Evolutionary conservation across 1,140 invertebrate species (phyloP).

Genomic region (Palaemon carinicauda): DNA sequence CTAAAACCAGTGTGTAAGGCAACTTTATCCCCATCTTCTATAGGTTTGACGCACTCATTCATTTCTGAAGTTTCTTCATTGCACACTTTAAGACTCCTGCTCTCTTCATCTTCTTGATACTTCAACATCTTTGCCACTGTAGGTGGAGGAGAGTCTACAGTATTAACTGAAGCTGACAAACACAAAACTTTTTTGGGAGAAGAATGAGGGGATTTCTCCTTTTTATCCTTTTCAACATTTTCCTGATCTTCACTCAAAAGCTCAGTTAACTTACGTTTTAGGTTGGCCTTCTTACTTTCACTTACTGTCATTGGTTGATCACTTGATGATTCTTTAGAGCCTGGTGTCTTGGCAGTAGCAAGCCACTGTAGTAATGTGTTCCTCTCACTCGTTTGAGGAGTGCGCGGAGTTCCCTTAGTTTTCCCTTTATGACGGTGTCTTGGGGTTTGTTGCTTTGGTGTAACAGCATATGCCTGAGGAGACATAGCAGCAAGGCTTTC

Average conservation of each 20-base stretch:
- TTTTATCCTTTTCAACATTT: neutral
- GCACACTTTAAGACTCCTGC: neutral
- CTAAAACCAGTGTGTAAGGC: slow-evolving; percentile 11
- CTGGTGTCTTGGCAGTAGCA: slow-evolving; percentile 34
- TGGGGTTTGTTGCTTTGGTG: neutral
- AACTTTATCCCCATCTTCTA: slow-evolving; percentile 27
- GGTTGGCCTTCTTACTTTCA: slow-evolving; percentile 37
- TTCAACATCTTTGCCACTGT: slow-evolving; percentile 52
- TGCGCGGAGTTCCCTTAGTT: slow-evolving; percentile 29
- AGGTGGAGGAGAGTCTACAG: neutral
- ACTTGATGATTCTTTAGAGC: neutral
- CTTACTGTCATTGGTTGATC: neutral
- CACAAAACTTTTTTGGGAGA: slow-evolving; percentile 26
- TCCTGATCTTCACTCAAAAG: slow-evolving; percentile 40
- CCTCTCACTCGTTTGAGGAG: slow-evolving; percentile 48
- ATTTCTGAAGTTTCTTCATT: slow-evolving; percentile 11
- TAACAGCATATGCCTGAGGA: neutral
- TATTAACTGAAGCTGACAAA: neutral
- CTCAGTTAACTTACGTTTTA: slow-evolving; percentile 53
- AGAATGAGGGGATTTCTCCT: slow-evolving; percentile 35
- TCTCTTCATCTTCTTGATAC: slow-evolving; percentile 24
- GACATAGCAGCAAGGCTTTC: neutral
- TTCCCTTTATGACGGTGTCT: neutral
- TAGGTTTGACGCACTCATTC: slow-evolving; percentile 46
- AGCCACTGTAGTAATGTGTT: slow-evolving; percentile 53